These are phyloP conservation scores for Crossocerus cetratus DNA, from an alignment of 2,888 invertebrate genomes.

Conservation along the genomic window DNA sequence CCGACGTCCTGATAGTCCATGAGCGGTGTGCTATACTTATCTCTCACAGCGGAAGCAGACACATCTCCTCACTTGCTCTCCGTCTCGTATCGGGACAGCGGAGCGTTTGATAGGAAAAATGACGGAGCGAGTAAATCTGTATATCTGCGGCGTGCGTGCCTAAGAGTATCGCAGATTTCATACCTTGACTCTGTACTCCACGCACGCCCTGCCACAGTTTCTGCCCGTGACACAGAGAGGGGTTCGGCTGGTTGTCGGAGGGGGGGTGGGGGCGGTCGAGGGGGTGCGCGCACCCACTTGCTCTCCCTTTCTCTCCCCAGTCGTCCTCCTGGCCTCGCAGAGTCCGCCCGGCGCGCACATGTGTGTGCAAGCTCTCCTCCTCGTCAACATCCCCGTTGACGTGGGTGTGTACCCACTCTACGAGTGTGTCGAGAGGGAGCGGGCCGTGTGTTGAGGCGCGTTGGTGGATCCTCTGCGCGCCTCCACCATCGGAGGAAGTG, in stretches of 20 bases:
- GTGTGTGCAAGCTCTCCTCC: constrained; percentile 18
- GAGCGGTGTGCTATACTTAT: too few species aligned
- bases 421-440: constrained; percentile 28
- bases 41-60: too few species aligned
- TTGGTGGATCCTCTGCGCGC: constrained; percentile 54
- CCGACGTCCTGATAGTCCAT: too few species aligned
- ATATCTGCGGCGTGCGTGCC: constrained; percentile 20
- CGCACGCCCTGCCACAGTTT: constrained; percentile 56
- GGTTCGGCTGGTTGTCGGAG: constrained; percentile 46
- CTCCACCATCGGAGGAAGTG: constrained; percentile 62
- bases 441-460: constrained; percentile 39
- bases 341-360: neutral
- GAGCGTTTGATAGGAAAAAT: constrained; percentile 11
- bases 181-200: constrained; percentile 45
- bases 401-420: constrained; percentile 11
- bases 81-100: too few species aligned
- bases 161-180: constrained; percentile 39
- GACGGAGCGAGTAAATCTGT: constrained; percentile 41
- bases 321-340: too few species aligned
- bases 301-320: too few species aligned
- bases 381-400: constrained; percentile 5
- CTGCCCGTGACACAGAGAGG: constrained; percentile 52
- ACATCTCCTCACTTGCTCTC: too few species aligned
- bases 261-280: constrained; percentile 21
- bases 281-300: constrained; percentile 2